Evolutionary conservation across 2,797 vertebrate species (phyloP).

Genomic region (Pantherophis vulpinus): DNA sequence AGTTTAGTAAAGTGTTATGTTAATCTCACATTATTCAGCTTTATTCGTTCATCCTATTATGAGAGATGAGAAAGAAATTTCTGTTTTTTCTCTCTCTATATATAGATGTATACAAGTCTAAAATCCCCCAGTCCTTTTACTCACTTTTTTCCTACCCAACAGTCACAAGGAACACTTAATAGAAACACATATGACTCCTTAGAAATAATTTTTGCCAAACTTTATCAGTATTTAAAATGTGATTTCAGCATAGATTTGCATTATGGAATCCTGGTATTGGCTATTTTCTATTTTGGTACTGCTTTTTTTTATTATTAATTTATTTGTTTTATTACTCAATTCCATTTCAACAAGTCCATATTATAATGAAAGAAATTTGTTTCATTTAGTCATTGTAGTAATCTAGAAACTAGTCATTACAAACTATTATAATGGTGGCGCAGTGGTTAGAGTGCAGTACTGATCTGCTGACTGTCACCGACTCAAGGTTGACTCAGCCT

Average conservation of each 20-base stretch:
- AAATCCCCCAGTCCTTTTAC: neutral
- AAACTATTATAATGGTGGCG: neutral
- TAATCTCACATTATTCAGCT: neutral
- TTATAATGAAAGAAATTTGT: neutral
- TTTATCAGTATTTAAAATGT: neutral
- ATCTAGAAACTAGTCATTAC: neutral
- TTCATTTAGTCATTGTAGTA: neutral
- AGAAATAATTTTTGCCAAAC: neutral
- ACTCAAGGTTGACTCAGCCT: too few relatives aligned
- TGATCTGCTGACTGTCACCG: too few relatives aligned
- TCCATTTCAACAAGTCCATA: neutral
- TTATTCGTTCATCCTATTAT: neutral
- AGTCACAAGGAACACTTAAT: neutral
- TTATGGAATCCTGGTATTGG: neutral
- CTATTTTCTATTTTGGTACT: neutral
- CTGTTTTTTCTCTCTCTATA: neutral
- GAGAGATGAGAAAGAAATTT: neutral
- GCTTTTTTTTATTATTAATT: neutral
- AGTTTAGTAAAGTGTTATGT: neutral
- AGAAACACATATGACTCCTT: neutral
- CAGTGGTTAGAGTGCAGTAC: too few relatives aligned
- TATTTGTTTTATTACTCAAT: neutral
- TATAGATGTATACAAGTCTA: neutral
- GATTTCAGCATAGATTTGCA: neutral
- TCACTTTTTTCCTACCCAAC: neutral